Evolutionary conservation across 2,888 invertebrate genomes (phyloP), one percentile per base, ranked within the genome.

Genomic region (Drosophila pegasa): DNA sequence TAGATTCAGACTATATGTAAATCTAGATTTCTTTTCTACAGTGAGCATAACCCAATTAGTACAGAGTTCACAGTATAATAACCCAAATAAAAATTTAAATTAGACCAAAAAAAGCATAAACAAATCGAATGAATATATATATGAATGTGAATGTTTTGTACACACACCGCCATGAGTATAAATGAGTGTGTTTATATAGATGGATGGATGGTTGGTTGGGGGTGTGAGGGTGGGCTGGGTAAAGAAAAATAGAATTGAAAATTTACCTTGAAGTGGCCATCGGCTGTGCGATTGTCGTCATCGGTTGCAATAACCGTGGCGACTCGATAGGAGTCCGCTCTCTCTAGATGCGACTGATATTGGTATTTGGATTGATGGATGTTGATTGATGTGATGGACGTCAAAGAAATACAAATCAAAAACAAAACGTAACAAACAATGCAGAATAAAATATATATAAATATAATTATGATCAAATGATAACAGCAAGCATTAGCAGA

Each of bases 271-370:
- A 95, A 95, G 94, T 96, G 96, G 93, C 98, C 98, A 94, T 97
- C 97, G 90, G 97, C 97, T 85, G 97, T 97, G 94, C 96, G 96
- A 96, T 97, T 97, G 95, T 98, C 98, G 93, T 97, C 97, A 94
- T 96, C 95, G 93, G 96, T 94, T 93, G 96, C 94, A 89, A 97
- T 96, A 93, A 98, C 96, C 92, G 98, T 98, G 90, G 98, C 98
- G 94, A 97, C 97, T 93, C 98, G 96, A 94, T 99, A 99, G 93
- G 98, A 98, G 94, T 98, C 98, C 93, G 97, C 95, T 93, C 97
- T 96, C 94, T 97, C 97, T 95, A 97, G 97, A 97, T 87, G 67
- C 56, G 52, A 41, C 52, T 63, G 63, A 64, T 43, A 37, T 65
- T 63, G 64, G 41, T 37, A 41, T 40, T 80, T 74, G 69, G 69